phyloP scores from a whole-genome alignment of 2,888 invertebrate species.

The Epistrophella euchroma region DNA sequence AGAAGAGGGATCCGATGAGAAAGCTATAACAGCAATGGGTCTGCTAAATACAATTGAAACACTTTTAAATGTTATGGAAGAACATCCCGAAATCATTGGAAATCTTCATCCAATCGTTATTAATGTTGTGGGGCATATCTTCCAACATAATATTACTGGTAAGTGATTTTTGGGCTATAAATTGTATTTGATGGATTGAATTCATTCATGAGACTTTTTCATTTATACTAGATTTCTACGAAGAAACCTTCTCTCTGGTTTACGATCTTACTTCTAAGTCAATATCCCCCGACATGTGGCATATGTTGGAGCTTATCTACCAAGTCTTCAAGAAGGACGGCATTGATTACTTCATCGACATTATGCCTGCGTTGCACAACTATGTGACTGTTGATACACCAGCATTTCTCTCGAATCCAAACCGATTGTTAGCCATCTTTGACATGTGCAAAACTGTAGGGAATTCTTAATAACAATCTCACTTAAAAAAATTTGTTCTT shows the following conservation, averaged over 20 bases:
- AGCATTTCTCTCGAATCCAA: slow-evolving; percentile 95
- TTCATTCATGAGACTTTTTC: background rate
- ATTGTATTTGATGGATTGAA: background rate
- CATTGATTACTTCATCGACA: slow-evolving; percentile 97
- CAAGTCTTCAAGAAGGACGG: slow-evolving; percentile 96
- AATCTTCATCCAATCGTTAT: slow-evolving; percentile 96
- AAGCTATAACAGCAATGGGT: slow-evolving; percentile 98
- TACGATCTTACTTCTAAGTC: slow-evolving; percentile 95
- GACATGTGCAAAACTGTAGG: slow-evolving; percentile 96
- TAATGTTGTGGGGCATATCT: slow-evolving; percentile 93
- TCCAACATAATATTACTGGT: slow-evolving; percentile 93
- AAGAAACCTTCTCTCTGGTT: slow-evolving; percentile 96
- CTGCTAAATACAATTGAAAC: slow-evolving; percentile 98
- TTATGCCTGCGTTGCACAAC: slow-evolving; percentile 99
- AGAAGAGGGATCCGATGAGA: slow-evolving; percentile 95
- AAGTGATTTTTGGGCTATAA: background rate
- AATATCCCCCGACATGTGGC: slow-evolving; percentile 98
- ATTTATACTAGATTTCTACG: slow-evolving; percentile 93
- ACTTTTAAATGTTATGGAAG: slow-evolving; percentile 96
- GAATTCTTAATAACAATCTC: slow-evolving; percentile 1
- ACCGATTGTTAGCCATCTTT: slow-evolving; percentile 94
- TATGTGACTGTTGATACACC: slow-evolving; percentile 98
- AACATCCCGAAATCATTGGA: slow-evolving; percentile 90
- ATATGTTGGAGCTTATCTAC: slow-evolving; percentile 94
- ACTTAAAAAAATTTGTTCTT: slow-evolving; percentile 11